A percentile compares a stretch with the other conserved stretches of the same genome.
Evolutionary conservation across 2,888 invertebrate species (phyloP).

Genomic region (Pollenia labialis): DNA sequence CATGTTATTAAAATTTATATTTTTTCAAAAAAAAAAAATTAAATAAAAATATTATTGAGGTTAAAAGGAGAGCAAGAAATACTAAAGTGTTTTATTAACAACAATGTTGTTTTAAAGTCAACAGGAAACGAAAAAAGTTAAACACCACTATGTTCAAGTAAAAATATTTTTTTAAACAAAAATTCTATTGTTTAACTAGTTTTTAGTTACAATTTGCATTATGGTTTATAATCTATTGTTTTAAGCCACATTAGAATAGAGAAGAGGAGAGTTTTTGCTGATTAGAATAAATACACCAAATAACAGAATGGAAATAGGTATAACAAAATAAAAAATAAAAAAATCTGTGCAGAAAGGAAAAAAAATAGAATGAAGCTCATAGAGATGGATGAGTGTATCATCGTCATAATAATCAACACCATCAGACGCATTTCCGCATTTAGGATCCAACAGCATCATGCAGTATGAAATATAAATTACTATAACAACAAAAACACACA

Average conservation of each 20-base stretch:
- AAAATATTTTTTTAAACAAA: slow-evolving; percentile 29
- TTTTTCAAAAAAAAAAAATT: background rate
- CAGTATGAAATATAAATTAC: slow-evolving; percentile 47
- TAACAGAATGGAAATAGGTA: background rate
- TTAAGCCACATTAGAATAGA: slow-evolving; percentile 55
- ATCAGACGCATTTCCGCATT: slow-evolving; percentile 68
- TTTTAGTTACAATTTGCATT: slow-evolving; percentile 49
- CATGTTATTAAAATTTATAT: slow-evolving; percentile 55
- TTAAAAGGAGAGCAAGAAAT: background rate
- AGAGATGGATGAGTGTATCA: slow-evolving; percentile 34
- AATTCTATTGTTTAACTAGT: slow-evolving; percentile 49
- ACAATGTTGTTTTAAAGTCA: too few relatives aligned
- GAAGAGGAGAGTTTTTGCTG: slow-evolving; percentile 50
- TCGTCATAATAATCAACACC: slow-evolving; percentile 45
- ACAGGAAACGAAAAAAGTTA: background rate
- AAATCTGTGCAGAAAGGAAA: slow-evolving; percentile 17
- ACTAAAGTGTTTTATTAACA: too few relatives aligned
- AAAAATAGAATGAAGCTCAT: slow-evolving; percentile 10
- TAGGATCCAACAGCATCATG: slow-evolving; percentile 35
- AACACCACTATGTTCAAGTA: slow-evolving; percentile 3
- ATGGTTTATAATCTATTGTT: slow-evolving; percentile 66
- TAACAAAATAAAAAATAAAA: slow-evolving; percentile 3
- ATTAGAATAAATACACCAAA: slow-evolving; percentile 56
- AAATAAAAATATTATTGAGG: background rate
- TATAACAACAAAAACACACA: slow-evolving; percentile 6